Conservation (phyloP, 2,888 invertebrate species). For the Watsonalla binaria region DNA sequence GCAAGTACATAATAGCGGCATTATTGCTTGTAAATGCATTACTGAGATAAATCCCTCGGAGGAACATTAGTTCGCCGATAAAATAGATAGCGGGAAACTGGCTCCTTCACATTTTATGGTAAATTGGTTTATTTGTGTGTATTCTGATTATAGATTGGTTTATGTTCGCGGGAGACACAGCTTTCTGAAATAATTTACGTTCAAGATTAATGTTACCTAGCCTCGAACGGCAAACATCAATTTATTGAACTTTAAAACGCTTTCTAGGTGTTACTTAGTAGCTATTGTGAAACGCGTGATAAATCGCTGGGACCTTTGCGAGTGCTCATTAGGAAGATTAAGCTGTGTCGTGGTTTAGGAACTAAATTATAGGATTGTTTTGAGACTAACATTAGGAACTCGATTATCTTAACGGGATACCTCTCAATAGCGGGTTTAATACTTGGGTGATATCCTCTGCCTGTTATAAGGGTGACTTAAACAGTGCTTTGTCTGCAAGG, state of each 20-base stretch:
- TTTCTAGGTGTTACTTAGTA: neutral
- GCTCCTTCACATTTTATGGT: neutral
- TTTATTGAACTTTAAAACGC: neutral
- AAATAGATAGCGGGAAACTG: neutral
- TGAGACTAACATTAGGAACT: too few relatives aligned
- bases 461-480: too few relatives aligned
- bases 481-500: too few relatives aligned
- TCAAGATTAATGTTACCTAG: neutral
- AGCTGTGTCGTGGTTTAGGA: too few relatives aligned
- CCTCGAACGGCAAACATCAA: neutral
- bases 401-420: too few relatives aligned
- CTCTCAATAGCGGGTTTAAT: too few relatives aligned
- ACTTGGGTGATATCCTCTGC: too few relatives aligned
- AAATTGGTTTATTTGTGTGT: conserved; percentile 1
- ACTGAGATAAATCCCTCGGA: neutral
- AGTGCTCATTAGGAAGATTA: neutral
- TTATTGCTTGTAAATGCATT: conserved; percentile 3
- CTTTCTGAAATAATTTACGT: neutral
- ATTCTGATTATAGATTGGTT: conserved; percentile 1
- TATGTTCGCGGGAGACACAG: neutral
- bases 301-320: neutral
- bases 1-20: conserved; percentile 1
- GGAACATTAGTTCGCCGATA: conserved; percentile 1
- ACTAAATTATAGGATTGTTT: too few relatives aligned
- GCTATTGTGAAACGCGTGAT: neutral